Evolutionary conservation across 1,140 invertebrate species (phyloP), one percentile per base, ranked within the genome.

Genomic region (Pachypeltis micranthus): DNA sequence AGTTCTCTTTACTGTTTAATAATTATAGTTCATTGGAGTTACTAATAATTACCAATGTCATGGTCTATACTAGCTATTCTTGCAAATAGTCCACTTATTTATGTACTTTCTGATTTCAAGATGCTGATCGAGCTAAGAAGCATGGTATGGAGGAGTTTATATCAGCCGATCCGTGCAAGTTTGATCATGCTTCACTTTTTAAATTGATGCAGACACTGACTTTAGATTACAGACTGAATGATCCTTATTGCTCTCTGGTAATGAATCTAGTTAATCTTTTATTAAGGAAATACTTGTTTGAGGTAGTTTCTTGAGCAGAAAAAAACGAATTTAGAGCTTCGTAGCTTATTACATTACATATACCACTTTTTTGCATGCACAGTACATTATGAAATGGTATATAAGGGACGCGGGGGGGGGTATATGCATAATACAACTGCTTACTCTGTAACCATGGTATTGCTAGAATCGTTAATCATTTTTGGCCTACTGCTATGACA

Each of bases 131-230:
- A 74, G 95, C 94, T 0, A 82, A 92, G 51, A 98, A 98, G 74
- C 95, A 98, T 76, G 96, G 96, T 29, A 94, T 99, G 91, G 96
- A 99, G 73, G 96, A 98, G 74, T 97, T 90, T 74, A 98, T 99
- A 66, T 93, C 93, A 70, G 94, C 95, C 4, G 95, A 99, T 81
- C 96, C 96, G 1, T 96, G 93, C 73, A 90, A 88, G 75, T 97
- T 93, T 76, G 91, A 96, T 71, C 96, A 99, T 74, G 90, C 93
- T 59, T 82, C 84, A 59, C 76, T 97, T 39, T 99, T 99, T 75
- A 90, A 88, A 73, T 83, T 86, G 55, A 78, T 99, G 44, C 96
- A 99, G 75, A 91, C 88, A 54, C 77, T 92, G 44, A 93, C 95
- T 0, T 78, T 99, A 39, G 94, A 98, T 71, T 98, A 94, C 77